phyloP scores from a whole-genome alignment of 2,113 vertebrate genomes.

The Neolamprologus cancellatus region DNA sequence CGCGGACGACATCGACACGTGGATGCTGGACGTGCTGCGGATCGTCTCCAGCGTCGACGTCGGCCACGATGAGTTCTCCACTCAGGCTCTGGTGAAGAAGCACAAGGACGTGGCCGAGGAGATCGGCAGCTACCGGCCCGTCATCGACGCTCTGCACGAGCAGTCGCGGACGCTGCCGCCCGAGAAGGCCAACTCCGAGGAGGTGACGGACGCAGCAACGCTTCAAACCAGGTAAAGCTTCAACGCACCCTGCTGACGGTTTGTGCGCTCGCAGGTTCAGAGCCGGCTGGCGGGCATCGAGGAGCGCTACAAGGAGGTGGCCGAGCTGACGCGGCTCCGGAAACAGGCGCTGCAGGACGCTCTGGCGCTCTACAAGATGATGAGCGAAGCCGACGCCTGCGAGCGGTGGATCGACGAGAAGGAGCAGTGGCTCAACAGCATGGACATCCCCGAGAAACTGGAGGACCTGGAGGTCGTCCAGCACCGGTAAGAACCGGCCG shows the following conservation, averaged over 20 bases:
- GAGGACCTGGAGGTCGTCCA: slow-evolving; percentile 98
- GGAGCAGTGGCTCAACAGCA: slow-evolving; percentile 95
- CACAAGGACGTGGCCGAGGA: slow-evolving; percentile 97
- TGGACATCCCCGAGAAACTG: slow-evolving; percentile 95
- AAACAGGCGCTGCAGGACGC: slow-evolving; percentile 97
- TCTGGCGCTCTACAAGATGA: slow-evolving; percentile 91
- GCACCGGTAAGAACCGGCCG: slow-evolving; percentile 79
- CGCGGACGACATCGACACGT: slow-evolving; percentile 89
- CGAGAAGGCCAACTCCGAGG: slow-evolving; percentile 73
- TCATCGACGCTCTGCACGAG: slow-evolving; percentile 87
- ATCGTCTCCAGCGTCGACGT: slow-evolving; percentile 94
- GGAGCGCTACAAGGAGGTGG: slow-evolving; percentile 92
- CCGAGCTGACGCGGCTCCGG: slow-evolving; percentile 84
- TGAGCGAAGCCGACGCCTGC: slow-evolving; percentile 90
- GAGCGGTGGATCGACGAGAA: slow-evolving; percentile 97
- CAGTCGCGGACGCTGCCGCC: slow-evolving; percentile 80
- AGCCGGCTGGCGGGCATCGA: slow-evolving; percentile 85
- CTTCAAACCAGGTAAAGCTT: neutral
- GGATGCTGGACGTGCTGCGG: slow-evolving; percentile 95
- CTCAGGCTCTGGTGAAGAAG: slow-evolving; percentile 95
- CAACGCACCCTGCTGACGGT: neutral
- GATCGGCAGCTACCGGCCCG: slow-evolving; percentile 86
- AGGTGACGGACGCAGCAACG: slow-evolving; percentile 48
- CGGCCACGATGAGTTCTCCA: slow-evolving; percentile 95
- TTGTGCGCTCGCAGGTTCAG: slow-evolving; percentile 26